Conservation (phyloP, 92 coral and sea anemone genomes). For the Parazoanthus darwini region DNA sequence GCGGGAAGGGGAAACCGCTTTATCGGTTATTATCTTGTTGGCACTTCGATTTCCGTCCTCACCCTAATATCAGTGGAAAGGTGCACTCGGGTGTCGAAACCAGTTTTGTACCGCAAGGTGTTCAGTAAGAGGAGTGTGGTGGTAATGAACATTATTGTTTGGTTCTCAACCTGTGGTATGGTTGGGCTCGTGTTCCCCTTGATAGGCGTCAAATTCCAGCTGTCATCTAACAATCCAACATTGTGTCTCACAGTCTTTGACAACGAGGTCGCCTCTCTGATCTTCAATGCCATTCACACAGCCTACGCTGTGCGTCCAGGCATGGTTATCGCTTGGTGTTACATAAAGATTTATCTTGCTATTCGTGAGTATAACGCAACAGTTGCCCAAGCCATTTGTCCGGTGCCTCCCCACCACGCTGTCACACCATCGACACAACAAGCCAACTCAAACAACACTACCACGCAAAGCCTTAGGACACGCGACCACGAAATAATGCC, state of each 20-base stretch:
- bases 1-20: no score
- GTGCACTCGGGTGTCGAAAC: not conserved
- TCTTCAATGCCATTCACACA: conserved; percentile 32
- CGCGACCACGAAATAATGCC: not conserved
- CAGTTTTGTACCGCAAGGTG: conserved; percentile 14
- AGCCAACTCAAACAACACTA: not conserved
- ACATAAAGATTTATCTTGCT: not conserved
- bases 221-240: conserved; percentile 17
- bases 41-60: conserved; percentile 28
- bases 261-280: not conserved
- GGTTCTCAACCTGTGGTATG: conserved; percentile 22
- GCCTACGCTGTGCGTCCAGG: conserved; percentile 26
- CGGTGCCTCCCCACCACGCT: not conserved
- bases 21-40: conserved; percentile 24
- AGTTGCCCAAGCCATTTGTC: not conserved
- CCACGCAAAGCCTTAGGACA: not conserved
- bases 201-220: conserved; percentile 21
- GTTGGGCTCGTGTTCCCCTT: conserved; percentile 26
- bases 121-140: conserved; percentile 32
- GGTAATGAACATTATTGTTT: not conserved
- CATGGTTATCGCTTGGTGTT: conserved; percentile 21
- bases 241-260: conserved; percentile 24
- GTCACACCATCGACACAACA: not conserved
- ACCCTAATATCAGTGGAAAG: conserved; percentile 35
- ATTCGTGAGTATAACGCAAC: conserved; percentile 21